Base-by-base conservation (phyloP, 2,888 invertebrate species). In the Spilarctia lutea region DNA sequence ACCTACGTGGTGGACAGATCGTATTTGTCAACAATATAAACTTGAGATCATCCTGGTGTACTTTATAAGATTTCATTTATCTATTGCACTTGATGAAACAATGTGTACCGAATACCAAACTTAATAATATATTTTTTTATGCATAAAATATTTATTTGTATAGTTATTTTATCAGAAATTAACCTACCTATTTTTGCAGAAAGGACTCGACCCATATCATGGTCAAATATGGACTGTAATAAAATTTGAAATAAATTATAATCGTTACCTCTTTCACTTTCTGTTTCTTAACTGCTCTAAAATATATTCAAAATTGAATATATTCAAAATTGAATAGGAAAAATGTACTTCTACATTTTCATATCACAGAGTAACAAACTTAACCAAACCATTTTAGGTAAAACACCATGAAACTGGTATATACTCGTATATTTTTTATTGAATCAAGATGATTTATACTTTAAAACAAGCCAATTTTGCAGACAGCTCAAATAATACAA, bases 21-120 rank as follows among this genome's bases (percentile, higher is more conserved):
- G 81, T 87, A 87, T 89, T 90, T 92, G 92, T 91, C 91, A 92
- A 92, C 91, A 90, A 90, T 89, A 92, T 90, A 88, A 91, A 91
- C 86, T 84, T 83, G 82, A 88, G 87, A 85, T 83, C 82, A 84
- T 79, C 76, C 81, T 82, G 76, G 78, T 78, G 78, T 70, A 70
- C 77, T 73, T 78, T 73, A 86, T 85, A 87, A 82, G 81, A 83
- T 75, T 80, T 79, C 76, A 80, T 84, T 84, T 79, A 79, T 82
- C 72, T 81, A 72, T 77, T 76, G 72, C 78, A 63, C 71, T 73
- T 71, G 74, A 72, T 75, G 70, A 72, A 48, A 60, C 27, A 39
- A 45, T 70, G 27, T 73, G 24, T 66, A 63, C 48, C 11, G 27
- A 68, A 76, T 30, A 3, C 24, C 6, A 65, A 65, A 18, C 18